Evolutionary conservation across 2,797 vertebrate species (phyloP).

Genomic region (Falco columbarius): DNA sequence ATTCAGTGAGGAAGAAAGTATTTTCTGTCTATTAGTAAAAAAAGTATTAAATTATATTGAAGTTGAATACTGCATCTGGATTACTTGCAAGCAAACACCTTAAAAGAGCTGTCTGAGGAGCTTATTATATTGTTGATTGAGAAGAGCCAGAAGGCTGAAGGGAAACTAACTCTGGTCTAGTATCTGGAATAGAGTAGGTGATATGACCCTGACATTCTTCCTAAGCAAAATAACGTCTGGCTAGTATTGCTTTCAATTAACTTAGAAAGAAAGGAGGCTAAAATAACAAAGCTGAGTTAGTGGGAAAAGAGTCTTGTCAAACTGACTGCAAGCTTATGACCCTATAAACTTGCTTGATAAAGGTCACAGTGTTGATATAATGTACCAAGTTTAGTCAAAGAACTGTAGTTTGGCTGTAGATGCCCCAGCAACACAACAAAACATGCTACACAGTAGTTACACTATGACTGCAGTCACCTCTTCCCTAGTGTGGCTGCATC

Average conservation of each 20-base stretch:
- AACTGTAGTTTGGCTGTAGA: background rate
- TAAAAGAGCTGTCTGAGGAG: background rate
- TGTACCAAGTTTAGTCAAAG: background rate
- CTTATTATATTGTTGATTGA: background rate
- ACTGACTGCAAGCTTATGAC: background rate
- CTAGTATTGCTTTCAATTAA: slow-evolving; percentile 30
- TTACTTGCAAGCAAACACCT: background rate
- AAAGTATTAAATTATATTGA: background rate
- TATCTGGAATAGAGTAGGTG: background rate
- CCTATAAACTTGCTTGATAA: background rate
- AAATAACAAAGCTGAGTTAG: slow-evolving; percentile 45
- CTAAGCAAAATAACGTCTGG: background rate
- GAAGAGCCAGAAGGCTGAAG: slow-evolving; percentile 2
- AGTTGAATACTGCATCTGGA: background rate
- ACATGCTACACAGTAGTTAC: background rate
- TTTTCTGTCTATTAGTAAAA: background rate
- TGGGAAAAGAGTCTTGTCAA: slow-evolving; percentile 10
- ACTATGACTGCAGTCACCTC: background rate
- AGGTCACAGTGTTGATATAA: background rate
- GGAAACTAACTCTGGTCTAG: background rate
- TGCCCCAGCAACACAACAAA: background rate
- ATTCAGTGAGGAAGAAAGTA: background rate
- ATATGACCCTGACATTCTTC: background rate
- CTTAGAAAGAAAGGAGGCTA: slow-evolving; percentile 27
- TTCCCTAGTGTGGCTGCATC: rapidly evolving